Conservation (phyloP, 2,888 invertebrate species). For the Hofmannophila pseudospretella region DNA sequence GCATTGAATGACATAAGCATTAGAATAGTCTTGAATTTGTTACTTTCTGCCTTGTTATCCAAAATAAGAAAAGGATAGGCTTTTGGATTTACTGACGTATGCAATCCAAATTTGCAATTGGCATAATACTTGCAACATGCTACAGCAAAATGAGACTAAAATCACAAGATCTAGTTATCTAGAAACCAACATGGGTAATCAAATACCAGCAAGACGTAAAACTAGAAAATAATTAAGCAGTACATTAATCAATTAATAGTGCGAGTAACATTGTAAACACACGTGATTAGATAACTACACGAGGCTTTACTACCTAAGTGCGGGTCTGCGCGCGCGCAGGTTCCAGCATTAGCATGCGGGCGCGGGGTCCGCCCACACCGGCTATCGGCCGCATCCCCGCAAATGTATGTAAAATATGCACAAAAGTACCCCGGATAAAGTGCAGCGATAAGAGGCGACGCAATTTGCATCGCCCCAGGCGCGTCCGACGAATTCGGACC, state of each 20-base stretch:
- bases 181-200: no score
- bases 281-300: slow-evolving; percentile 11
- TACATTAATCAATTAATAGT: slow-evolving; percentile 7
- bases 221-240: no score
- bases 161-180: no score
- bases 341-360: slow-evolving; percentile 60
- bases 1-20: no score
- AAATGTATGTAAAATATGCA: slow-evolving; percentile 73
- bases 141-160: no score
- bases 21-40: no score
- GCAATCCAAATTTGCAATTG: no score
- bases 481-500: slow-evolving; percentile 39
- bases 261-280: slow-evolving; percentile 10
- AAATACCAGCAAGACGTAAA: no score
- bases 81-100: no score
- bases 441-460: slow-evolving; percentile 67
- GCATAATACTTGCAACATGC: no score
- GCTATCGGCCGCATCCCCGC: slow-evolving; percentile 58
- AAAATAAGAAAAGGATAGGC: no score
- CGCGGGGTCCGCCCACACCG: slow-evolving; percentile 57
- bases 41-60: no score
- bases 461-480: slow-evolving; percentile 70
- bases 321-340: slow-evolving; percentile 38
- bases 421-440: slow-evolving; percentile 71
- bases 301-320: slow-evolving; percentile 32